phyloP scores from a whole-genome alignment of 2,888 invertebrate genomes.

The Endotricha flammealis region DNA sequence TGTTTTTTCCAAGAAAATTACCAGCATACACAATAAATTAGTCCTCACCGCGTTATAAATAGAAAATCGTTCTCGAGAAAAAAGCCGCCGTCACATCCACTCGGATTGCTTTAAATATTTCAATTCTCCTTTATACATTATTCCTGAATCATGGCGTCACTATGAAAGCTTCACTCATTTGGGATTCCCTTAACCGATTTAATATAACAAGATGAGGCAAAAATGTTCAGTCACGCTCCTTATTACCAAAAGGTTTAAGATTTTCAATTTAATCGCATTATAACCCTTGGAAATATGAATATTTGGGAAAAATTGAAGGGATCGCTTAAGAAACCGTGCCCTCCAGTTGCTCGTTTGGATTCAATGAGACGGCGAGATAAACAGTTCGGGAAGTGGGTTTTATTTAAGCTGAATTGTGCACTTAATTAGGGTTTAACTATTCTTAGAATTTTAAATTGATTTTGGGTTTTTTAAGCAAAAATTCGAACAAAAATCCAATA shows the following conservation, averaged over 20 bases:
- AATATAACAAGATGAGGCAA: conserved; percentile 62
- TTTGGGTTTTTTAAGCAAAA: too few relatives aligned
- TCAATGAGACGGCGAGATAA: not conserved
- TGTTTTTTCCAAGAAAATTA: too few relatives aligned
- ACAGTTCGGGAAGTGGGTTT: not conserved
- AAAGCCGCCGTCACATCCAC: conserved; percentile 8
- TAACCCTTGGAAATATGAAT: conserved; percentile 57
- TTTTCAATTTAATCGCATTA: conserved; percentile 71
- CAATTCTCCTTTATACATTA: conserved; percentile 30
- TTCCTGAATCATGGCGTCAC: conserved; percentile 31
- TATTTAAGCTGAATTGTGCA: not conserved
- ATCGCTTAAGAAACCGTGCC: conserved; percentile 8
- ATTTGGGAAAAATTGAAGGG: conserved; percentile 28
- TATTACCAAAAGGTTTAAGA: conserved; percentile 64
- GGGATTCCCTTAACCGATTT: conserved; percentile 38
- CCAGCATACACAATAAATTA: not conserved
- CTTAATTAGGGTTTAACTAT: not conserved
- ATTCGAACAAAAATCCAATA: too few relatives aligned
- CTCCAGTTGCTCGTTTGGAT: conserved; percentile 4
- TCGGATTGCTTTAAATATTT: conserved; percentile 21
- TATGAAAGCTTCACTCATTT: conserved; percentile 35
- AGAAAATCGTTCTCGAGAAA: conserved; percentile 5
- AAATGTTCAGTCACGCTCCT: conserved; percentile 70
- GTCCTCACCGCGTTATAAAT: conserved; percentile 4
- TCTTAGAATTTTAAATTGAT: not conserved